Base-by-base conservation (phyloP, 1,140 invertebrate species). In the Brachionus rotundiformis region DNA sequence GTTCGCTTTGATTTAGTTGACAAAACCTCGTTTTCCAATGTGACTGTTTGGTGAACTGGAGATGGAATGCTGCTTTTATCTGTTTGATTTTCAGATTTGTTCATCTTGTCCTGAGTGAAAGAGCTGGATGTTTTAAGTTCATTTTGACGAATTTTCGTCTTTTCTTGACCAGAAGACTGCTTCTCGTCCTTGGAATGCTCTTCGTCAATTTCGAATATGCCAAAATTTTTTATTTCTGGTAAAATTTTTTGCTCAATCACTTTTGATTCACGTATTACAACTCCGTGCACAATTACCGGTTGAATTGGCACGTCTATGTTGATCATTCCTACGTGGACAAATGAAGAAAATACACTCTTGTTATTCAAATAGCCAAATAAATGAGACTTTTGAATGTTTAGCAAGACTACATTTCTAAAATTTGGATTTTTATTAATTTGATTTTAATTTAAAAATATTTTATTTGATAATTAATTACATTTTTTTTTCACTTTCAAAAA, bases 261-360 rank as follows among this genome's bases (percentile, higher is more conserved):
- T 84, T 95, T 93, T 77, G 94, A 95, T 49, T 94, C 94, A 84
- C 95, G 90, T 0, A 95, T 95, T 92, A 98, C 95, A 94, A 98
- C 96, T 65, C 94, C 94, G 86, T 98, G 96, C 75, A 98, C 89
- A 31, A 94, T 94, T 0, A 97, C 94, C 0, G 96, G 95, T 90
- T 98, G 95, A 86, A 98, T 95, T 1, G 96, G 96, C 85, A 98
- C 95, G 86, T 97, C 94, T 68, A 98, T 92, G 83, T 94, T 92
- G 0, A 98, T 93, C 36, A 93, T 92, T 0, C 95, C 95, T 61
- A 98, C 91, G 4, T 93, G 94, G 0, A 95, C 86, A 65, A 97
- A 88, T 8, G 93, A 94, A 29, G 93, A 94, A 19, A 81, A 63
- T 33, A 63, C 11, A 11, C 31, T 31, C 7, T 68, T 81, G 61